Percentiles rank a stretch among this genome's conserved stretches.
Evolutionary conservation across 2,113 vertebrate species (phyloP).

Genomic region (Pelodiscus sinensis): DNA sequence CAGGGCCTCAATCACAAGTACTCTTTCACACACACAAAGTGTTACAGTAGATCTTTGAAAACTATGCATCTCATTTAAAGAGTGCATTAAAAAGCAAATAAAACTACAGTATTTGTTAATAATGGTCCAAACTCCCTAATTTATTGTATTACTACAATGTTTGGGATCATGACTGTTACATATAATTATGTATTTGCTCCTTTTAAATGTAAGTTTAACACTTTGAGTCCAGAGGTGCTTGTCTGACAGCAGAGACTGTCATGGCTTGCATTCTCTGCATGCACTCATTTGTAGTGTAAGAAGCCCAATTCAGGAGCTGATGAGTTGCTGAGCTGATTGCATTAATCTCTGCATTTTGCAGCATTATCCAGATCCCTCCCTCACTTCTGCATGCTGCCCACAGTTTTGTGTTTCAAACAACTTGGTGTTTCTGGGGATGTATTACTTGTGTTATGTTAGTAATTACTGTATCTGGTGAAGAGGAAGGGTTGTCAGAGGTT

Average conservation of each 20-base stretch:
- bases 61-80: no score
- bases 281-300: background rate
- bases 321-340: background rate
- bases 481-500: background rate
- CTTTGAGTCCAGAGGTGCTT: background rate
- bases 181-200: no score
- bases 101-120: background rate
- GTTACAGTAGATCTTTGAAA: background rate
- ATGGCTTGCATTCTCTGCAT: background rate
- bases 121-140: background rate
- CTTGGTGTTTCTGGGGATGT: background rate
- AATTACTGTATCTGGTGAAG: background rate
- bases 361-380: background rate
- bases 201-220: background rate
- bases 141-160: background rate
- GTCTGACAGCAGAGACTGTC: background rate
- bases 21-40: background rate
- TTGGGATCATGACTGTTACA: background rate
- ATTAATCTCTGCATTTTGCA: background rate
- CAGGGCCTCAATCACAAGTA: background rate
- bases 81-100: background rate
- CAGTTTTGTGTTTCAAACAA: background rate
- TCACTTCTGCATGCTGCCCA: background rate
- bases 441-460: background rate
- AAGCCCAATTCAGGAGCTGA: background rate